phyloP scores from a whole-genome alignment of 1,140 invertebrate genomes.

The Drosophila simulans region DNA sequence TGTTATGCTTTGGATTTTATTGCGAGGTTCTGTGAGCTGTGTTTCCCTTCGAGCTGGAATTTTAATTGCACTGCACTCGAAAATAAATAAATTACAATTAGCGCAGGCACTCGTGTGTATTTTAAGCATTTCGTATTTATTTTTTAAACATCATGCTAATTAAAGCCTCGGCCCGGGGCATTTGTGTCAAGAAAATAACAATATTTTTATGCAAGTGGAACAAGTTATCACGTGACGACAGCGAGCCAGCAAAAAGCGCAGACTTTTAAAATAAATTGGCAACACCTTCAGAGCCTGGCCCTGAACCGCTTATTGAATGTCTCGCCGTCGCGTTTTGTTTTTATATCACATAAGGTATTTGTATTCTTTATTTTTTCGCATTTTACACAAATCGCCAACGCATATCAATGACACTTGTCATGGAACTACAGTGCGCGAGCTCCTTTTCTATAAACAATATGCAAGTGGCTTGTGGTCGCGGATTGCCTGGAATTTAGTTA shows the following conservation, averaged over 20 bases:
- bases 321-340: conserved; percentile 35
- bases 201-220: conserved; percentile 68
- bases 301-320: conserved; percentile 79
- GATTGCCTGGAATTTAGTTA: conserved; percentile 42
- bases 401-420: conserved; percentile 38
- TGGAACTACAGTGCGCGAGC: conserved; percentile 8
- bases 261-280: conserved; percentile 77
- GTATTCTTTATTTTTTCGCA: conserved; percentile 22
- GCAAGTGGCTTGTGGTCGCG: conserved; percentile 19
- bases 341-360: conserved; percentile 28
- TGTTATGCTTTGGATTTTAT: conserved; percentile 10
- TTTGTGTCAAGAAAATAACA: conserved; percentile 53
- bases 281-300: conserved; percentile 74
- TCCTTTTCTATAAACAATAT: not conserved
- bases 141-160: conserved; percentile 47
- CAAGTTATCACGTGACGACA: conserved; percentile 70
- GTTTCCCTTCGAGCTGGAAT: conserved; percentile 20
- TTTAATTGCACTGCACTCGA: conserved; percentile 36
- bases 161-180: conserved; percentile 49
- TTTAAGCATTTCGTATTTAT: conserved; percentile 30
- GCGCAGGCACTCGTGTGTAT: not conserved
- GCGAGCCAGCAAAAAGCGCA: conserved; percentile 48
- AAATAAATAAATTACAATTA: conserved; percentile 39
- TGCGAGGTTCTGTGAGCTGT: conserved; percentile 11
- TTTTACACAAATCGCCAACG: conserved; percentile 31